These are phyloP conservation scores for Trididemnum clinides DNA, from an alignment of 23 tunicate species.

Conservation along the genomic window DNA sequence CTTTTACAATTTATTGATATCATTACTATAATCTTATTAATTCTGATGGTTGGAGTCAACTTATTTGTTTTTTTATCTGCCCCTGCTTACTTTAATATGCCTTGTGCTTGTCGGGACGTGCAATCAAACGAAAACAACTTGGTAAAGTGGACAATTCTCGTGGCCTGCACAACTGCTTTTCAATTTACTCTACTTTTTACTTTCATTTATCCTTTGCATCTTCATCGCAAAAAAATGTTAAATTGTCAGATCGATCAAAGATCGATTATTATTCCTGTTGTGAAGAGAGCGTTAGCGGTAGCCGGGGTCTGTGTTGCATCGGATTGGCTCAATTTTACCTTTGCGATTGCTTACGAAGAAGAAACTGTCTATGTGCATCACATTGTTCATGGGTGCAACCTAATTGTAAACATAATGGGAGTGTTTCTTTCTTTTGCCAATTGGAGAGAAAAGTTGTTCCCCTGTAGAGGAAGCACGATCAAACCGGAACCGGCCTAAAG, in stretches of 20 bases:
- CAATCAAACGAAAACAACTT: neutral
- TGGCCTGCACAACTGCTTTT: constrained; percentile 5
- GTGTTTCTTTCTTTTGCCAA: constrained; percentile 26
- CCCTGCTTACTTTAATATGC: constrained; percentile 3
- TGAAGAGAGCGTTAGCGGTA: constrained; percentile 21
- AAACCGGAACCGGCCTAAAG: no score
- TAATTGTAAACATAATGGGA: constrained; percentile 20
- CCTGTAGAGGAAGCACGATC: no score
- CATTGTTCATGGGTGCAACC: constrained; percentile 20
- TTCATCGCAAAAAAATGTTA: constrained; percentile 41
- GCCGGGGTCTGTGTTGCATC: constrained; percentile 29
- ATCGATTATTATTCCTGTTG: constrained; percentile 1
- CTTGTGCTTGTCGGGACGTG: constrained; percentile 7
- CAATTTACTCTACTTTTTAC: constrained; percentile 28
- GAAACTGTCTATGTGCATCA: constrained; percentile 27
- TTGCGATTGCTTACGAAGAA: constrained; percentile 24
- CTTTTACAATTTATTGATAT: neutral
- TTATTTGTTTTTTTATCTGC: constrained; percentile 2
- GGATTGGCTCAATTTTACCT: constrained; percentile 7
- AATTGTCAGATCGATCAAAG: neutral
- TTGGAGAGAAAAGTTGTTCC: constrained; percentile 41
- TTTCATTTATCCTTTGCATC: constrained; percentile 32
- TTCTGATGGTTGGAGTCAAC: neutral
- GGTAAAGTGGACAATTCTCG: constrained; percentile 34
- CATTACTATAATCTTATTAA: neutral